Conservation (phyloP, 2,888 invertebrate genomes). For the Apantesis nais region DNA sequence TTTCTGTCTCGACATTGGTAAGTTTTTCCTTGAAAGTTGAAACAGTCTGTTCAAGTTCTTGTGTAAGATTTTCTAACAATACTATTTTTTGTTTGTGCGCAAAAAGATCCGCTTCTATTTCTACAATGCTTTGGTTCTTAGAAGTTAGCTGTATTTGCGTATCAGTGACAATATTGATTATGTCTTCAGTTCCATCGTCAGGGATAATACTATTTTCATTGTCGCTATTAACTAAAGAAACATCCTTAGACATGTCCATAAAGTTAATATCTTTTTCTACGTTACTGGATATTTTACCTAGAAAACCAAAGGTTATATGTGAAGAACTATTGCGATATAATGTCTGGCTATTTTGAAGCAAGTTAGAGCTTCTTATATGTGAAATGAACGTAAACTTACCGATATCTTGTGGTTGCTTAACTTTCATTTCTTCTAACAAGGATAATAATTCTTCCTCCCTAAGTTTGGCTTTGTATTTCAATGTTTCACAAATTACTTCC, state of each 20-base stretch:
- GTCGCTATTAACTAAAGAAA: conserved; percentile 70
- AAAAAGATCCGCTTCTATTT: conserved; percentile 63
- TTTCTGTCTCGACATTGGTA: conserved; percentile 60
- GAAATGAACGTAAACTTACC: conserved; percentile 49
- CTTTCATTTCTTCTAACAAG: conserved; percentile 69
- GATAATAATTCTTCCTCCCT: conserved; percentile 85
- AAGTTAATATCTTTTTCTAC: conserved; percentile 59
- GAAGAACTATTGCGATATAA: not conserved
- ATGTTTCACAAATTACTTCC: conserved; percentile 83
- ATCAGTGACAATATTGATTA: conserved; percentile 51
- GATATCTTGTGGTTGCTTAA: conserved; percentile 53
- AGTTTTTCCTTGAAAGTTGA: conserved; percentile 60
- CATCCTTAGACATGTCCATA: conserved; percentile 70
- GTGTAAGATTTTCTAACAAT: conserved; percentile 61
- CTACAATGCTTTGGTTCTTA: conserved; percentile 59
- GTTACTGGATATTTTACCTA: conserved; percentile 55
- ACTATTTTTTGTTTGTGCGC: conserved; percentile 61
- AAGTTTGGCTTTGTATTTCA: conserved; percentile 78
- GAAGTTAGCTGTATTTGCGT: conserved; percentile 58
- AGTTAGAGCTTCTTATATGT: not conserved
- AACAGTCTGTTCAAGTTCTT: conserved; percentile 58
- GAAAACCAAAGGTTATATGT: conserved; percentile 18
- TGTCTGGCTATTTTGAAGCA: not conserved
- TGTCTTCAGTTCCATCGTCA: conserved; percentile 49
- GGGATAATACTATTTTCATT: conserved; percentile 59